Percentiles rank a stretch among this genome's conserved stretches.
phyloP scores from a whole-genome alignment of 2,888 invertebrate species.

The Calliscelio sp. region DNA sequence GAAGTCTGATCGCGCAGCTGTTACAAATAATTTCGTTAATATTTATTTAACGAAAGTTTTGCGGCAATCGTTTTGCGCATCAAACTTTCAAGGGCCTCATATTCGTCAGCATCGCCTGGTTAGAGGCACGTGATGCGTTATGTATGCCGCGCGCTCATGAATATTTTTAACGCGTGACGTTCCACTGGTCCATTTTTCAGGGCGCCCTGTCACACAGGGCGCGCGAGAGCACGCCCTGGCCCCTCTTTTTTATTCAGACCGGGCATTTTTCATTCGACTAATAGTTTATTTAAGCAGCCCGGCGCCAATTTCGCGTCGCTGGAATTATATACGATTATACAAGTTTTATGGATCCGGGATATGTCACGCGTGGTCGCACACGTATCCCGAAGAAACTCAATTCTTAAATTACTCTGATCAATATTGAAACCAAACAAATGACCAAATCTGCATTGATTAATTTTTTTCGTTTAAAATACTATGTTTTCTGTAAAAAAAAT shows the following conservation, averaged over 20 bases:
- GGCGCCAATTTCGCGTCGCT: slow-evolving; percentile 29
- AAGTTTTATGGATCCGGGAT: slow-evolving; percentile 27
- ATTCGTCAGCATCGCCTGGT: slow-evolving; percentile 51
- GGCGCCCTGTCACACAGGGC: slow-evolving; percentile 14
- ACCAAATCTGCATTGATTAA: too few relatives aligned
- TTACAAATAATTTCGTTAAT: slow-evolving; percentile 66
- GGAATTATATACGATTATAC: slow-evolving; percentile 43
- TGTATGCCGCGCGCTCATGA: slow-evolving; percentile 51
- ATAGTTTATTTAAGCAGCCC: slow-evolving; percentile 47
- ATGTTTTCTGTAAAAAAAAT: too few relatives aligned
- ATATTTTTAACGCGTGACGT: slow-evolving; percentile 62
- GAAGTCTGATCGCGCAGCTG: slow-evolving; percentile 44
- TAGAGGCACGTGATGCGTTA: slow-evolving; percentile 51
- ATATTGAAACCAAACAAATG: not conserved
- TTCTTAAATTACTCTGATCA: not conserved
- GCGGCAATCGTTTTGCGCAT: slow-evolving; percentile 40
- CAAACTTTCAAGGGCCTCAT: slow-evolving; percentile 38
- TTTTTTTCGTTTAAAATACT: too few relatives aligned
- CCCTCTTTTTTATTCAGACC: slow-evolving; percentile 22
- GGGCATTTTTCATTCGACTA: slow-evolving; percentile 45
- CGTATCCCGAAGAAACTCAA: not conserved
- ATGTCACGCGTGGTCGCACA: slow-evolving; percentile 22
- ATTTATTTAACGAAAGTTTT: slow-evolving; percentile 52
- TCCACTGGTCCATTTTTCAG: slow-evolving; percentile 54
- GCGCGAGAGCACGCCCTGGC: slow-evolving; percentile 23